phyloP scores from a whole-genome alignment of 2,113 vertebrate species.

The Coreoperca whiteheadi region DNA sequence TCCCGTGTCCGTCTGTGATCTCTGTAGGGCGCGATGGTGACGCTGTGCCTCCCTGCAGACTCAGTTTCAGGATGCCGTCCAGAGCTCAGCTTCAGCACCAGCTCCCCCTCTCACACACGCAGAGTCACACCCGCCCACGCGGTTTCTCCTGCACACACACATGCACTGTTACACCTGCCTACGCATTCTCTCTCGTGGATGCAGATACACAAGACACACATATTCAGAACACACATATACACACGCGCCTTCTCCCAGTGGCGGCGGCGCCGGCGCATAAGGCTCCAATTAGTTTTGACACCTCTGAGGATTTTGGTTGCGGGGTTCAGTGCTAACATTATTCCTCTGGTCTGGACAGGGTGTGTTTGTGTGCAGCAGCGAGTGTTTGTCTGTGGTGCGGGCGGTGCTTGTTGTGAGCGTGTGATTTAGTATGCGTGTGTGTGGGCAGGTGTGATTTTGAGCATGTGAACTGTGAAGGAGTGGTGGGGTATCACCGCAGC shows the following conservation, averaged over 20 bases:
- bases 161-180: conserved; percentile 51
- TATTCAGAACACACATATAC: neutral
- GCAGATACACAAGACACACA: conserved; percentile 28
- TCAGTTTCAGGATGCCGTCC: conserved; percentile 57
- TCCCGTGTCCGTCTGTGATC: conserved; percentile 48
- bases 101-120: conserved; percentile 40
- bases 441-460: conserved; percentile 74
- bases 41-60: conserved; percentile 58
- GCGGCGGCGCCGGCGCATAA: neutral
- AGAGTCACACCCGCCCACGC: conserved; percentile 47
- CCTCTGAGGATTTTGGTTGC: conserved; percentile 32
- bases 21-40: conserved; percentile 32
- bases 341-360: conserved; percentile 52
- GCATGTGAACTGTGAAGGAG: conserved; percentile 33
- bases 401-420: conserved; percentile 53
- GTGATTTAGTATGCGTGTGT: conserved; percentile 68
- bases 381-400: conserved; percentile 34
- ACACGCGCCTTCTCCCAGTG: conserved; percentile 20
- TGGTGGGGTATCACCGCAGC: conserved; percentile 15
- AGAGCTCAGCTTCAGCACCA: conserved; percentile 63
- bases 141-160: conserved; percentile 32
- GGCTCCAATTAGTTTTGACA: conserved; percentile 58
- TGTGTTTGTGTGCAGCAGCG: neutral
- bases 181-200: conserved; percentile 49
- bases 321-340: conserved; percentile 37